A percentile compares a stretch with the other conserved stretches of the same genome.
Evolutionary conservation across 2,888 invertebrate species (phyloP).

Genomic region (Lithosia quadra): DNA sequence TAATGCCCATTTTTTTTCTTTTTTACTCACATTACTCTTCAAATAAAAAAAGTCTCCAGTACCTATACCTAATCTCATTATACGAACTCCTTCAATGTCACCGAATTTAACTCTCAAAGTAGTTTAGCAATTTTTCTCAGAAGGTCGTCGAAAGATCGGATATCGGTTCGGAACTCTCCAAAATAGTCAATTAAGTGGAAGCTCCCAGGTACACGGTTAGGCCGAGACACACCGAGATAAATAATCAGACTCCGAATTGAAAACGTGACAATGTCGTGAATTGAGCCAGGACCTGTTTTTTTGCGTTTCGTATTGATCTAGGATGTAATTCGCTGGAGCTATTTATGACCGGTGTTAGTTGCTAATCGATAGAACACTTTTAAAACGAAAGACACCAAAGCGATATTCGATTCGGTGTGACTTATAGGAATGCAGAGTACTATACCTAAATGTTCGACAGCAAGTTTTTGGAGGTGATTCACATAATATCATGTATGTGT

Average conservation of each 20-base stretch:
- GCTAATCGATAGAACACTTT: background rate
- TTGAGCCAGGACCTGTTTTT: slow-evolving; percentile 9
- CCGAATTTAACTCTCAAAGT: slow-evolving; percentile 7
- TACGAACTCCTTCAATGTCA: background rate
- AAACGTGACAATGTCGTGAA: slow-evolving; percentile 36
- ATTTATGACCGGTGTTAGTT: background rate
- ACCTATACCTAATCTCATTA: background rate
- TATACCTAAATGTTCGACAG: too few relatives aligned
- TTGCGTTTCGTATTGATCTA: slow-evolving; percentile 12
- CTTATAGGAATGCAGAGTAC: accelerated
- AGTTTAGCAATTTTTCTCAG: background rate
- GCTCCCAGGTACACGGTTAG: slow-evolving; percentile 22
- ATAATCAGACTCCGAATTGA: slow-evolving; percentile 34
- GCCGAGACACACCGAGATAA: slow-evolving; percentile 27
- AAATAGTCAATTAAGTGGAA: slow-evolving; percentile 43
- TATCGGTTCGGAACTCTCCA: slow-evolving; percentile 15
- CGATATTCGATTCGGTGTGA: background rate
- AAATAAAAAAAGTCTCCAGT: background rate
- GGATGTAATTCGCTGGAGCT: slow-evolving; percentile 1
- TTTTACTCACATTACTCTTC: background rate
- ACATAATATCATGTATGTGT: too few relatives aligned
- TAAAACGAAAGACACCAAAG: background rate
- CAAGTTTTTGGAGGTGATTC: too few relatives aligned
- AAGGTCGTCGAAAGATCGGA: slow-evolving; percentile 22
- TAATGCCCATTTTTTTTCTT: too few relatives aligned